Base-by-base conservation (phyloP, 2,888 invertebrate species). In the Nebria brevicollis region DNA sequence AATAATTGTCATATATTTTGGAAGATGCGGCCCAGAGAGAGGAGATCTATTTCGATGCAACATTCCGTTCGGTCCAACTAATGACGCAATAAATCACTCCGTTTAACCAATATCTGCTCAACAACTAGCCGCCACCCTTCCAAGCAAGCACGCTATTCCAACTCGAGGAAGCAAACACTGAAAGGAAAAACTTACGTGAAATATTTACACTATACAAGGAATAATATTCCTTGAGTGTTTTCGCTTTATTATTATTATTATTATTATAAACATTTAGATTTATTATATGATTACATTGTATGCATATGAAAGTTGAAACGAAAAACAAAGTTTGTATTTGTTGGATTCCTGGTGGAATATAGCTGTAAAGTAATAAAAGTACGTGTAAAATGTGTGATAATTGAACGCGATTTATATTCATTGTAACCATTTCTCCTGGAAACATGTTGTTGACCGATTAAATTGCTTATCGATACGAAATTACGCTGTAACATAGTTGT, bases 61-160 rank as follows among this genome's bases (percentile, higher is more conserved):
- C 34, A 25, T 25, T 70, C 70, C 70, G 66, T 76, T 41, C 72
- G 70, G 77, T 72, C 72, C 77, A 73, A 66, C 73, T 78, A 78
- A 78, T 78, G 65, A 78, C 73, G 73, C 41, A 78, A 78, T 78
- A 78, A 78, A 78, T 78, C 78, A 78, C 72, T 78, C 78, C 66
- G 72, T 66, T 64, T 78, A 78, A 78, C 78, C 78, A 78, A 78
- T 78, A 78, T 72, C 78, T 78, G 77, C 70, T 78, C 78, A 78
- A 78, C 72, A 65, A 78, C 72, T 34, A 78, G 77, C 54, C 54
- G 4, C 8, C 54, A 54, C 54, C 54, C 11, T 54, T 13, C 8
- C 54, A 8, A 68, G 41, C 42, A 70, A 68, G 15, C 68, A 70
- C 68, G 20, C 70, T 54, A 11, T 13, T 13, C 13, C 2, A 54